Percentiles rank a stretch among this genome's conserved stretches.
phyloP scores from a whole-genome alignment of 2,113 vertebrate genomes.

The Aleadryas rufinucha region DNA sequence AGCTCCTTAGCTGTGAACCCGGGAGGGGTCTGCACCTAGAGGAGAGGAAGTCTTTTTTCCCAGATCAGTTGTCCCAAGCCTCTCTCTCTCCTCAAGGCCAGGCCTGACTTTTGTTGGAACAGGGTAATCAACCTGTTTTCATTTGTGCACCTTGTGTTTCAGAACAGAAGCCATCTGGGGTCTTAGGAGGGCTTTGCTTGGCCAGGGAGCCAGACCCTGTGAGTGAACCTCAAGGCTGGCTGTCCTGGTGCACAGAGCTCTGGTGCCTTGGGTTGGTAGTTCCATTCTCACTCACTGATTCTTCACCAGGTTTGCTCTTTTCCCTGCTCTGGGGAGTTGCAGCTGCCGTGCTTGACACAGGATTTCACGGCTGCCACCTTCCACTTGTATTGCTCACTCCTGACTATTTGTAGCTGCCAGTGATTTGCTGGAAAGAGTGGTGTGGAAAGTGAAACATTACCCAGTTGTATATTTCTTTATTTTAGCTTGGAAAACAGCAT shows the following conservation, averaged over 20 bases:
- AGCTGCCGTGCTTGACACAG: neutral
- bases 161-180: neutral
- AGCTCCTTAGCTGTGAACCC: neutral
- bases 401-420: neutral
- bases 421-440: neutral
- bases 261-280: neutral
- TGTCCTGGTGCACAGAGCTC: neutral
- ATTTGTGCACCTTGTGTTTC: neutral
- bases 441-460: neutral
- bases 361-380: neutral
- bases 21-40: neutral
- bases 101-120: neutral
- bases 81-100: neutral
- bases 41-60: neutral
- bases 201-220: neutral
- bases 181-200: neutral
- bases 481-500: neutral
- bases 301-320: neutral
- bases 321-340: neutral
- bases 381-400: neutral
- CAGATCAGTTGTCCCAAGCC: neutral
- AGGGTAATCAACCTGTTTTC: neutral
- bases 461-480: neutral
- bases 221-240: neutral
- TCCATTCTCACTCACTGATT: accelerated